Evolutionary conservation across 2,113 vertebrate species (phyloP), one percentile per base, ranked within the genome.

Genomic region (Lepidothrix coronata): DNA sequence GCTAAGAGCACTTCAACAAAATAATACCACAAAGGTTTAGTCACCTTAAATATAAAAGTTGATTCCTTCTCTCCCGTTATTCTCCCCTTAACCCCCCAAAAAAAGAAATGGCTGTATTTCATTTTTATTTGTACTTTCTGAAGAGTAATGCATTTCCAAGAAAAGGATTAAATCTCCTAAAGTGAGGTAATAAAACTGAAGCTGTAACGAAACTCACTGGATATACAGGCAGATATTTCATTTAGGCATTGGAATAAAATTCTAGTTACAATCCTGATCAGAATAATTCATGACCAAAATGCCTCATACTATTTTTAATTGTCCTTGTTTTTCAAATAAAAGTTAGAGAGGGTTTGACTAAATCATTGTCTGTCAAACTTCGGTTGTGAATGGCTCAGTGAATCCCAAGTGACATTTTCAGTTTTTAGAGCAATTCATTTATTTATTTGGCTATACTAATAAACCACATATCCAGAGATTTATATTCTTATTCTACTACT

Each of bases 261-360:
- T 88, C 70, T 67, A 46, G 84, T 95, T 95, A 84, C 82, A 93
- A 85, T 91, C 46, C 74, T 93, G 91, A 89, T 89, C 91, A 85
- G 92, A 97, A 97, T 96, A 96, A 97, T 96, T 96, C 91, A 97
- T 95, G 71, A 81, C 88, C 74, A 88, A 89, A 89, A 89, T 35
- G 59, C 68, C 87, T 93, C 66, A 85, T 71, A 76, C 59, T 85
- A 85, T 80, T 96, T 96, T 97, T 97, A 97, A 97, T 97, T 96
- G 90, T 76, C 77, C 94, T 93, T 97, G 88, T 93, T 96, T 97
- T 95, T 95, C 79, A 83, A 84, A 95, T 89, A 75, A 82, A 96
- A 91, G 43, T 96, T 95, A 95, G 88, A 85, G 68, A 95, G 72
- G 49, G 82, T 80, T 89, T 85, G 62, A 67, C 41, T 89, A 96